phyloP scores from a whole-genome alignment of 2,888 invertebrate genomes.

The Hypena proboscidalis region DNA sequence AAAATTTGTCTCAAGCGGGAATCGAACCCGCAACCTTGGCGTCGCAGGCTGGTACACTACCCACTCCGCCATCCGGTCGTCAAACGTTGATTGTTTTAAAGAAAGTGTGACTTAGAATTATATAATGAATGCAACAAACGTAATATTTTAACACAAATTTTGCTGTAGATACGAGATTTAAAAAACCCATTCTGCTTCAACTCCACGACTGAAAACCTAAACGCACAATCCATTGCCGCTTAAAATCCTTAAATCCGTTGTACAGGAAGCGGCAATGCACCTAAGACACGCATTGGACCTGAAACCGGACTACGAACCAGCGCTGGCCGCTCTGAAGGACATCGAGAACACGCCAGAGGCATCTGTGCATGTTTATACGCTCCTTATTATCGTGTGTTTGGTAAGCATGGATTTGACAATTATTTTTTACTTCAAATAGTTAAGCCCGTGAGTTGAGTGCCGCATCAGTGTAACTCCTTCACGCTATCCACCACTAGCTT shows the following conservation, averaged over 20 bases:
- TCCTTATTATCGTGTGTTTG: slow-evolving; percentile 94
- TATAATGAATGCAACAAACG: no score
- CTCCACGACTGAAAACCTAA: slow-evolving; percentile 11
- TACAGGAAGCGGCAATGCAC: slow-evolving; percentile 93
- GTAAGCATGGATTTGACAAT: slow-evolving; percentile 73
- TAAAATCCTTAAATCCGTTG: slow-evolving; percentile 31
- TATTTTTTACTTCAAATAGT: neutral
- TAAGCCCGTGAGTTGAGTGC: no score
- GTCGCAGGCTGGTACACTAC: no score
- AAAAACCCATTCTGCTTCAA: slow-evolving; percentile 20
- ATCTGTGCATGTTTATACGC: slow-evolving; percentile 93
- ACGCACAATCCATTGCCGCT: slow-evolving; percentile 35
- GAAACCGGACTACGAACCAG: slow-evolving; percentile 94
- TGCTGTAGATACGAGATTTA: neutral
- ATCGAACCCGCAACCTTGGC: no score
- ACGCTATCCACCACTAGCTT: no score
- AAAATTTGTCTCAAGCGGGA: no score
- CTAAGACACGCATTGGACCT: slow-evolving; percentile 92
- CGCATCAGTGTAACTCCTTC: no score
- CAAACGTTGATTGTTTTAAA: no score
- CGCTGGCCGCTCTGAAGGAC: slow-evolving; percentile 91
- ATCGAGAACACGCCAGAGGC: slow-evolving; percentile 93
- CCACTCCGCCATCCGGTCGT: no score
- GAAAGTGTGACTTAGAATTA: no score
- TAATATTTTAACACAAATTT: no score